Evolutionary conservation across 2,888 invertebrate species (phyloP).

Genomic region (Julus scanicus): DNA sequence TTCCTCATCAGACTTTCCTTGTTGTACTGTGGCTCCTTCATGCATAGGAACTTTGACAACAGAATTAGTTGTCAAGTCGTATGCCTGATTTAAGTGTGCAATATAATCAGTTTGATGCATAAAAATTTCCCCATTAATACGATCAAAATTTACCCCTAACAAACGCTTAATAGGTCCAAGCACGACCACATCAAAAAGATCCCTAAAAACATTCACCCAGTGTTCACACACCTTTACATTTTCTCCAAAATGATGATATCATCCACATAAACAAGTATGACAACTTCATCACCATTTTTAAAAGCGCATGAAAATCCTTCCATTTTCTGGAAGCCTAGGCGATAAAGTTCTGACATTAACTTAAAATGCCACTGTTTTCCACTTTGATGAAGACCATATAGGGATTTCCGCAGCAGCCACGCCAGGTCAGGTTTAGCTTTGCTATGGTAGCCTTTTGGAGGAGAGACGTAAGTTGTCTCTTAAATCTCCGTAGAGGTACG

Average conservation of each 20-base stretch:
- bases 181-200: neutral
- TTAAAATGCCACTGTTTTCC: neutral
- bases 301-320: neutral
- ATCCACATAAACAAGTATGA: neutral
- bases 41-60: neutral
- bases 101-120: neutral
- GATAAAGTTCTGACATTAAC: neutral
- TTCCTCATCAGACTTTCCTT: neutral
- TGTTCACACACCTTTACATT: neutral
- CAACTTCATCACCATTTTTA: neutral
- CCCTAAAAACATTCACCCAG: neutral
- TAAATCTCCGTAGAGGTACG: neutral
- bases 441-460: too few species aligned
- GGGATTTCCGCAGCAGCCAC: neutral
- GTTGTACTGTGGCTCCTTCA: neutral
- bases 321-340: neutral
- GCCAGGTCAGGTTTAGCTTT: neutral
- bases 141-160: neutral
- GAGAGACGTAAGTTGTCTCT: neutral
- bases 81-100: neutral
- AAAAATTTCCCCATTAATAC: neutral
- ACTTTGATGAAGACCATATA: neutral
- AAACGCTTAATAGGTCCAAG: neutral
- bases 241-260: neutral
- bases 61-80: neutral